Evolutionary conservation across 2,797 vertebrate species (phyloP).

Genomic region (Hypotaenidia philippensis): DNA sequence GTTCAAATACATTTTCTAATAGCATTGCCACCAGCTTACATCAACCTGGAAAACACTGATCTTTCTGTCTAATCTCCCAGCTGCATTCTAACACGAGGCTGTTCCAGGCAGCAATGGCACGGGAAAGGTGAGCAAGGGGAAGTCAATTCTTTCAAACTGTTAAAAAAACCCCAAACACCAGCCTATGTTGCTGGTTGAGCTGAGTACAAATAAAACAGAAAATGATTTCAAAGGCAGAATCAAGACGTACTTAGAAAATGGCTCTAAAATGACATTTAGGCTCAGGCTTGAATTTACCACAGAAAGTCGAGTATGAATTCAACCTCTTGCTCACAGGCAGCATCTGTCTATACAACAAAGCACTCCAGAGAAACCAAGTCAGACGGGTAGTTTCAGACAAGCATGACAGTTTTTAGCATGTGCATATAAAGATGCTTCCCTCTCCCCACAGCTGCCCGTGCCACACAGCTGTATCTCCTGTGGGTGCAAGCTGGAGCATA

Average conservation of each 20-base stretch:
- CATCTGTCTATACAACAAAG: neutral
- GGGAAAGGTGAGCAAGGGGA: neutral
- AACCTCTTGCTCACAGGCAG: neutral
- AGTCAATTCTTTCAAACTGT: neutral
- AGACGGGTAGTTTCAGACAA: neutral
- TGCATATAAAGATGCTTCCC: neutral
- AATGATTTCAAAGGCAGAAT: neutral
- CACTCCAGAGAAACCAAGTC: neutral
- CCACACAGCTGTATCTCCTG: rapidly evolving
- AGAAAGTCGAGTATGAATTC: neutral
- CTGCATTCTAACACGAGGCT: neutral
- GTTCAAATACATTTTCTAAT: neutral
- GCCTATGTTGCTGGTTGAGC: neutral
- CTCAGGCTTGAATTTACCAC: neutral
- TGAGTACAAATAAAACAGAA: neutral
- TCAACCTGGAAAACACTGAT: neutral
- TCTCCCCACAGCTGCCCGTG: neutral
- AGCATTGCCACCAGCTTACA: neutral
- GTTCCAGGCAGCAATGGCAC: neutral
- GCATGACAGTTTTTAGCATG: neutral
- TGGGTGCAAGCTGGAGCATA: no score
- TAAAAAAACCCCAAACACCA: neutral
- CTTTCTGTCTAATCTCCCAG: neutral
- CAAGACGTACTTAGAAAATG: neutral
- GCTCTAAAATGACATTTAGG: neutral